These are phyloP conservation scores for Dasypolia templi DNA, from an alignment of 2,888 invertebrate species.

Conservation along the genomic window DNA sequence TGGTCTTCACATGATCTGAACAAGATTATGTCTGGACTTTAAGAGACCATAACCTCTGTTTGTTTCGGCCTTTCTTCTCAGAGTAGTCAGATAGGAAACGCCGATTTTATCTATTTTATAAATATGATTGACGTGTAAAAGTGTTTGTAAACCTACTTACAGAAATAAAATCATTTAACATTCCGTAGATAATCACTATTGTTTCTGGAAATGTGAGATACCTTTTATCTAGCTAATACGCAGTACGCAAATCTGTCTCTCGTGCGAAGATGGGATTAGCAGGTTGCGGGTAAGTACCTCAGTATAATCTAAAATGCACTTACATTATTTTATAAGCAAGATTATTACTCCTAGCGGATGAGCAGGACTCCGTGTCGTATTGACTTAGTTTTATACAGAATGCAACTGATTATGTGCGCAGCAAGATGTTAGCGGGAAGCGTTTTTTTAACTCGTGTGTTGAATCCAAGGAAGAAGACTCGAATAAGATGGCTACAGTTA, in stretches of 20 bases:
- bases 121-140: too few species aligned
- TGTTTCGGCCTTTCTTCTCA: too few species aligned
- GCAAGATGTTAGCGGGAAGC: conserved; percentile 34
- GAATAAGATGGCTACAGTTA: too few species aligned
- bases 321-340: conserved; percentile 3
- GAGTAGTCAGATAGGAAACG: too few species aligned
- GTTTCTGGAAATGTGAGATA: background rate
- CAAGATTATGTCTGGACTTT: too few species aligned
- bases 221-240: background rate
- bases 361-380: conserved; percentile 59
- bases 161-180: too few species aligned
- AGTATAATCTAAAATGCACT: background rate
- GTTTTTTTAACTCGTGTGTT: background rate
- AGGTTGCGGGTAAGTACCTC: background rate
- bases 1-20: too few species aligned
- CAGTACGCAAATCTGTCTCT: background rate
- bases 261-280: background rate
- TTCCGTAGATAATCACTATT: background rate
- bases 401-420: conserved; percentile 60
- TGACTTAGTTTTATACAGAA: conserved; percentile 69
- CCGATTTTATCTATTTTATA: too few species aligned
- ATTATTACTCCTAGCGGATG: conserved; percentile 24
- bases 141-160: too few species aligned
- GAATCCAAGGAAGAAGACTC: too few species aligned
- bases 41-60: too few species aligned